phyloP scores from a whole-genome alignment of 1,140 invertebrate genomes.

The Schmidtea mediterranea region DNA sequence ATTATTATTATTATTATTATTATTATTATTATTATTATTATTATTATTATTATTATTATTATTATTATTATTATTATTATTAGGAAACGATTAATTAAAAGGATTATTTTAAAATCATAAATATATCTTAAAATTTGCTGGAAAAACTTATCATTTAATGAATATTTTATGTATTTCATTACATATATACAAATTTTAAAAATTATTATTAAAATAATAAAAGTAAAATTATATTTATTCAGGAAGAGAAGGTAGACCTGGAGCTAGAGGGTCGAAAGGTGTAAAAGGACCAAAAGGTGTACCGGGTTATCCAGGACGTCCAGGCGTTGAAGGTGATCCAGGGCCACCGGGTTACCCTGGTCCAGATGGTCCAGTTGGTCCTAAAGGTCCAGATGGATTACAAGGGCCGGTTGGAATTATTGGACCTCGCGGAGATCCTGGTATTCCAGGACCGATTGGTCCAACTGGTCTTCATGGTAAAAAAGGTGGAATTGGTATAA shows the following conservation, averaged over 20 bases:
- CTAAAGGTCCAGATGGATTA: neutral
- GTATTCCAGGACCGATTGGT: constrained; percentile 4
- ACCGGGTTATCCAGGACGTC: neutral
- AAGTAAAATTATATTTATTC: too few relatives aligned
- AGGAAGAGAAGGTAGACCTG: neutral
- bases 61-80: too few relatives aligned
- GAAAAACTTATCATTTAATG: too few relatives aligned
- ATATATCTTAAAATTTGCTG: too few relatives aligned
- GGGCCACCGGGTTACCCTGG: neutral
- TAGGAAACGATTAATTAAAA: too few relatives aligned
- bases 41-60: too few relatives aligned
- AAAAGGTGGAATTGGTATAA: neutral
- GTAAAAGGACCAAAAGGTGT: constrained; percentile 4
- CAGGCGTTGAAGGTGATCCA: neutral
- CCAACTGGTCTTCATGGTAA: neutral
- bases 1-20: too few relatives aligned
- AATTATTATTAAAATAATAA: too few relatives aligned
- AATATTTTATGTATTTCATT: too few relatives aligned
- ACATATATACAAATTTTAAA: too few relatives aligned
- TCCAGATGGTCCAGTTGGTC: neutral
- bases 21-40: too few relatives aligned
- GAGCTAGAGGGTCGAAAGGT: neutral
- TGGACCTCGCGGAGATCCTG: constrained; percentile 3
- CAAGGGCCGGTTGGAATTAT: constrained; percentile 3
- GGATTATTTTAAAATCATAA: too few relatives aligned